Evolutionary conservation across 2,888 invertebrate species (phyloP).

Genomic region (Xanthia togata): DNA sequence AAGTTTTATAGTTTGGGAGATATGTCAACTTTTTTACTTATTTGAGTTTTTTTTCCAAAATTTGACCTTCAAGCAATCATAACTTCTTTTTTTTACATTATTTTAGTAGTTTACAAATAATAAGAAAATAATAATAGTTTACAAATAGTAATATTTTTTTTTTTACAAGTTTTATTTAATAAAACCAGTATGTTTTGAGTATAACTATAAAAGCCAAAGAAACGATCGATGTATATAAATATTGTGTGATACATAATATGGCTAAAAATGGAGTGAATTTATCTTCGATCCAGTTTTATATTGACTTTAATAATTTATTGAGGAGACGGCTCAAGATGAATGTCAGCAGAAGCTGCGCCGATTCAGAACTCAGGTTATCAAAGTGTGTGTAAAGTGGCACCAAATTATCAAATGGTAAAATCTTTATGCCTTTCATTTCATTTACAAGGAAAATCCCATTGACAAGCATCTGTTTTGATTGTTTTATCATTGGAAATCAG

Average conservation of each 20-base stretch:
- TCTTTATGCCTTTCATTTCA: neutral
- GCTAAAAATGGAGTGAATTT: no score
- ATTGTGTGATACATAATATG: neutral
- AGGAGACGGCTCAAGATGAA: neutral
- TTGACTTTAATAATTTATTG: neutral
- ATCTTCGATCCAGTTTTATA: neutral
- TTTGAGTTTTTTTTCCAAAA: no score
- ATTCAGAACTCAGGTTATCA: neutral
- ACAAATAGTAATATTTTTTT: no score
- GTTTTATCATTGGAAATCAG: constrained; percentile 7
- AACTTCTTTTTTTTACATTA: no score
- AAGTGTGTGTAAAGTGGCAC: no score
- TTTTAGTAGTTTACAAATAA: no score
- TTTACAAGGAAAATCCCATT: constrained; percentile 1
- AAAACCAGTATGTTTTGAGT: neutral
- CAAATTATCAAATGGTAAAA: neutral
- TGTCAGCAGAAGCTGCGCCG: neutral
- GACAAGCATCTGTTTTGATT: constrained; percentile 9
- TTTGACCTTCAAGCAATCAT: no score
- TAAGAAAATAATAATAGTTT: no score
- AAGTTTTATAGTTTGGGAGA: no score
- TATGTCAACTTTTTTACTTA: no score
- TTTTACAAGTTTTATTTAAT: no score
- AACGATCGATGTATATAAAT: neutral
- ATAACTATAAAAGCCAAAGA: neutral